Evolutionary conservation across 2,797 vertebrate species (phyloP).

Genomic region (Argya squamiceps): DNA sequence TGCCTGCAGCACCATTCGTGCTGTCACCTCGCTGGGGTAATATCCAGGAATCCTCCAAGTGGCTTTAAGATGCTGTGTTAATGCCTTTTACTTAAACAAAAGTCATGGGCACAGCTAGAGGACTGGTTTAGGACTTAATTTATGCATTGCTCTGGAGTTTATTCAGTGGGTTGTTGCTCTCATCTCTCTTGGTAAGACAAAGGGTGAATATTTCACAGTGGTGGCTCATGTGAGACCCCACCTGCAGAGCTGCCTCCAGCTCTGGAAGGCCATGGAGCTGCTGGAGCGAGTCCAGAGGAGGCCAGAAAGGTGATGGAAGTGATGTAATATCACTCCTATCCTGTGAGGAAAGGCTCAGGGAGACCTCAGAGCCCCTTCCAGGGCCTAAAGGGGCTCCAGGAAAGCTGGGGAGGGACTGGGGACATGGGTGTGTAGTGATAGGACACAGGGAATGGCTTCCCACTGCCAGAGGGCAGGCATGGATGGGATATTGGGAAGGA

Average conservation of each 20-base stretch:
- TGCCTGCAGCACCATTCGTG: background rate
- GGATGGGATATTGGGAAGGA: background rate
- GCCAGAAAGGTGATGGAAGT: background rate
- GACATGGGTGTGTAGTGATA: background rate
- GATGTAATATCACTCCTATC: background rate
- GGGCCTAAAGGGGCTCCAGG: background rate
- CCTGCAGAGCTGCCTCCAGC: background rate
- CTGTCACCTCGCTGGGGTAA: background rate
- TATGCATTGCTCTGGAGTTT: background rate
- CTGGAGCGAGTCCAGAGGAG: background rate
- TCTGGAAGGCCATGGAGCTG: background rate
- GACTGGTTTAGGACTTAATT: background rate
- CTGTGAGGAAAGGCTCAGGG: background rate
- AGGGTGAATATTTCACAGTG: background rate
- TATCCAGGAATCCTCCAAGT: background rate
- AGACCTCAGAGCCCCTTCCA: background rate
- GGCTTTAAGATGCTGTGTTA: background rate
- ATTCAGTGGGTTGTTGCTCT: background rate
- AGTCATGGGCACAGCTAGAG: background rate
- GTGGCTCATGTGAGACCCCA: background rate
- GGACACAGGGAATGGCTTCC: background rate
- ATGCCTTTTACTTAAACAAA: background rate
- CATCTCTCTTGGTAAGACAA: fast-evolving
- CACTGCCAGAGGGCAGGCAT: background rate
- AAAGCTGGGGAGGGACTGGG: background rate